Conservation (phyloP, 2,888 invertebrate species). For the Eupithecia abbreviata region DNA sequence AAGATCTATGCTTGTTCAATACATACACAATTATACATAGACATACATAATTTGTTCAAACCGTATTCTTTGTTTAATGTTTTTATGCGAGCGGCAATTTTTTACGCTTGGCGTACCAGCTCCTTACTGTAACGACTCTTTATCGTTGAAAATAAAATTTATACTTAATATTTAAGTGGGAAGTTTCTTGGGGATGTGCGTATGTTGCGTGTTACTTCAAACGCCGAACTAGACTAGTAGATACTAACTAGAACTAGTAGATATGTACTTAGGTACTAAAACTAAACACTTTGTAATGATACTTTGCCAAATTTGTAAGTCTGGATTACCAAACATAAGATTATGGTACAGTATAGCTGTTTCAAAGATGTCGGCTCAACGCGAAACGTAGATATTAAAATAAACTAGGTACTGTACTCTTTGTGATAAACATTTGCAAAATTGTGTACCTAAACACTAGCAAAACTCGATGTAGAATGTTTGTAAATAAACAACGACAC, state of each 20-base stretch:
- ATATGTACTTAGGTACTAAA: neutral
- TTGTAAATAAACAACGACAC: too few species aligned
- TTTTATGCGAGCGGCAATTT: conserved; percentile 11
- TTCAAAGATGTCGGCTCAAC: too few species aligned
- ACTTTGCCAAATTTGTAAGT: neutral
- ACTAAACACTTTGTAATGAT: neutral
- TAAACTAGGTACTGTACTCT: neutral
- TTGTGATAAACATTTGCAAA: neutral
- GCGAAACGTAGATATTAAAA: too few species aligned
- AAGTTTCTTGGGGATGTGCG: neutral
- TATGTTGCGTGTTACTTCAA: neutral
- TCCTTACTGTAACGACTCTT: neutral
- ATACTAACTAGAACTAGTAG: neutral
- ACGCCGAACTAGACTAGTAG: neutral
- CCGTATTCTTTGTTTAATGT: conserved; percentile 14
- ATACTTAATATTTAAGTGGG: neutral
- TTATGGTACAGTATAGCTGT: too few species aligned
- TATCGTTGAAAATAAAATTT: conserved; percentile 1
- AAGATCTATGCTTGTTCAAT: conserved; percentile 40
- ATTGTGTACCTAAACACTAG: neutral
- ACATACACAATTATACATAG: conserved; percentile 20
- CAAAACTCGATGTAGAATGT: too few species aligned
- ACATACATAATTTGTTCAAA: conserved; percentile 25
- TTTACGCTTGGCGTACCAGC: conserved; percentile 18
- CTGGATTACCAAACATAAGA: neutral